These are phyloP conservation scores for Bovichtus diacanthus DNA, from an alignment of 2,797 vertebrate genomes.

Conservation along the genomic window DNA sequence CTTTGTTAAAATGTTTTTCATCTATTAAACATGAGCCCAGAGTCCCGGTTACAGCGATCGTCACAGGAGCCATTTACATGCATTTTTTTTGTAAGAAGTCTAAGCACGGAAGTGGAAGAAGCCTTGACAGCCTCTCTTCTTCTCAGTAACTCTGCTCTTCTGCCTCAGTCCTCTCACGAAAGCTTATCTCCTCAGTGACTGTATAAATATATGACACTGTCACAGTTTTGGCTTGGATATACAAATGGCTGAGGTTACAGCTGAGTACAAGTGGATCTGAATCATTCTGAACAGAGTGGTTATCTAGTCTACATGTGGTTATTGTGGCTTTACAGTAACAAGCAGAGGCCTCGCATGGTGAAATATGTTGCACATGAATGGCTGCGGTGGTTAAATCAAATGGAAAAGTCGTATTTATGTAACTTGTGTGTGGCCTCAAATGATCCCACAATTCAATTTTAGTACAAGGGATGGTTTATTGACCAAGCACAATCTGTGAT, in stretches of 20 bases:
- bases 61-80: slow-evolving; percentile 54
- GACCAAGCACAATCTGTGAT: neutral
- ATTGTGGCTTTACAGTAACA: neutral
- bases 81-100: slow-evolving; percentile 40
- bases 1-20: slow-evolving; percentile 67
- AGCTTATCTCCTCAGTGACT: slow-evolving; percentile 42
- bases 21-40: slow-evolving; percentile 76
- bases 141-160: slow-evolving; percentile 27
- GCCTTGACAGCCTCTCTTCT: slow-evolving; percentile 43
- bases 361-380: neutral
- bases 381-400: neutral
- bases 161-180: slow-evolving; percentile 36
- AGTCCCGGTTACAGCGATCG: slow-evolving; percentile 47
- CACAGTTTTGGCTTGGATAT: slow-evolving; percentile 9
- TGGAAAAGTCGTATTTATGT: neutral
- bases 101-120: slow-evolving; percentile 38
- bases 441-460: neutral
- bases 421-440: neutral
- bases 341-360: neutral
- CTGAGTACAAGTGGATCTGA: neutral
- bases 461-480: neutral
- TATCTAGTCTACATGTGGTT: neutral
- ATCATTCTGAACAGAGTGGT: neutral
- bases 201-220: slow-evolving; percentile 27
- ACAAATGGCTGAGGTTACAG: neutral